Percentiles rank a stretch among this genome's conserved stretches.
Evolutionary conservation across 2,888 invertebrate genomes (phyloP).

Genomic region (Sinopyrophorus schimmeli): DNA sequence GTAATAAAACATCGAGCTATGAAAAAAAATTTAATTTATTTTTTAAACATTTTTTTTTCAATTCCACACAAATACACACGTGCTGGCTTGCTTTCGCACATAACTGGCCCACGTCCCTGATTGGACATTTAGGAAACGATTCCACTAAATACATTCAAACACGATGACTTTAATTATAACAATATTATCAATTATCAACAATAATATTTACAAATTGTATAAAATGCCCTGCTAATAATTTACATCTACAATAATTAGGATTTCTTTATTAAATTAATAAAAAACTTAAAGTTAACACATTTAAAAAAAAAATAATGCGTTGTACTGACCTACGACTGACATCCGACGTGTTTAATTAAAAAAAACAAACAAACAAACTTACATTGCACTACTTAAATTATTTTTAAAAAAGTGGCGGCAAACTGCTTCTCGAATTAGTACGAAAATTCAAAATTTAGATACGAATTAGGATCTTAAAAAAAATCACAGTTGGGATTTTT

Average conservation of each 20-base stretch:
- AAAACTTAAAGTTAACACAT: too few species aligned
- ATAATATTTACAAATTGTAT: constrained; percentile 44
- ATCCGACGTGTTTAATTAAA: constrained; percentile 28
- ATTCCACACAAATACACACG: constrained; percentile 30
- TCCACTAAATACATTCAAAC: constrained; percentile 38
- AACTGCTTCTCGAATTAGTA: too few species aligned
- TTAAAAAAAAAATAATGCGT: constrained; percentile 1
- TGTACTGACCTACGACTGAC: constrained; percentile 27
- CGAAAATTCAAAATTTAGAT: neutral
- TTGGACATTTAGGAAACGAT: constrained; percentile 41
- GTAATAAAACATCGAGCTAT: constrained; percentile 7
- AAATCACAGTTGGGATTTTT: constrained; percentile 1
- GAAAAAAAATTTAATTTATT: constrained; percentile 17
- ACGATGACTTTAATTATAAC: constrained; percentile 43
- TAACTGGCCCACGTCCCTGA: constrained; percentile 53
- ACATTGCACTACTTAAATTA: constrained; percentile 47
- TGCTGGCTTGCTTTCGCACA: constrained; percentile 31
- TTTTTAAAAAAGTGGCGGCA: constrained; percentile 3
- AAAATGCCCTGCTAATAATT: constrained; percentile 48
- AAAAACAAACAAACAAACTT: constrained; percentile 37
- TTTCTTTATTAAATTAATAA: too few species aligned
- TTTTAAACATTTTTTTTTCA: constrained; percentile 21
- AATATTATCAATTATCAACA: constrained; percentile 45
- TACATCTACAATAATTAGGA: constrained; percentile 37
- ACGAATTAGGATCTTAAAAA: neutral